Percentiles rank a stretch among this genome's conserved stretches.
phyloP scores from a whole-genome alignment of 1,140 invertebrate genomes.

The Hyposmocoma kahamanoa region DNA sequence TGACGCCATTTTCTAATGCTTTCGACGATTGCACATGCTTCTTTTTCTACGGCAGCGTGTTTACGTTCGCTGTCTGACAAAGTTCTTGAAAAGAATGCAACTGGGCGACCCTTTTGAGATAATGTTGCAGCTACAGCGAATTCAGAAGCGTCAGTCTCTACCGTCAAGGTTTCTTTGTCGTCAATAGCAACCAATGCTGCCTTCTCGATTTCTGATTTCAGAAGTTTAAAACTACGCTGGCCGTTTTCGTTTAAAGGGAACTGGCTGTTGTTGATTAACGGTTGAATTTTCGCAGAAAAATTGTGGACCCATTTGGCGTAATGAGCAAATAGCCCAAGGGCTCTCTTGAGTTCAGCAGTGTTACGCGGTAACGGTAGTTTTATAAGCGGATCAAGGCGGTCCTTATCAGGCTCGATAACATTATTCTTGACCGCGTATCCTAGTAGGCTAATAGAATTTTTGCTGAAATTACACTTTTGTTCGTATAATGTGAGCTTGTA shows the following conservation, averaged over 20 bases:
- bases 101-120: constrained; percentile 28
- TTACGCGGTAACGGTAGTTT: constrained; percentile 12
- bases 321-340: constrained; percentile 22
- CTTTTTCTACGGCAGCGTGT: constrained; percentile 15
- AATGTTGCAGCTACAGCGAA: constrained; percentile 50
- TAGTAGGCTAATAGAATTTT: constrained; percentile 4
- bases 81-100: constrained; percentile 15
- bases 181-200: not conserved
- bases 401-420: constrained; percentile 13
- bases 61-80: constrained; percentile 11
- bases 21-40: constrained; percentile 15
- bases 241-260: not conserved
- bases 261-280: not conserved
- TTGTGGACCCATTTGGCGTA: constrained; percentile 20
- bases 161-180: not conserved
- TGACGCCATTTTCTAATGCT: constrained; percentile 13
- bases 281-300: constrained; percentile 18
- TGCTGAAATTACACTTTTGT: constrained; percentile 11
- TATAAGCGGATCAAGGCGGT: constrained; percentile 11
- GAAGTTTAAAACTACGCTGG: not conserved
- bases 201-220: not conserved
- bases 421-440: constrained; percentile 8
- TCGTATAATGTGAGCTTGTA: constrained; percentile 12
- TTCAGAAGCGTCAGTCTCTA: constrained; percentile 50
- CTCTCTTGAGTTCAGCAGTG: constrained; percentile 11